A percentile compares a stretch with the other conserved stretches of the same genome.
Evolutionary conservation across 2,888 invertebrate species (phyloP).

Genomic region (Andrena chrysosceles): DNA sequence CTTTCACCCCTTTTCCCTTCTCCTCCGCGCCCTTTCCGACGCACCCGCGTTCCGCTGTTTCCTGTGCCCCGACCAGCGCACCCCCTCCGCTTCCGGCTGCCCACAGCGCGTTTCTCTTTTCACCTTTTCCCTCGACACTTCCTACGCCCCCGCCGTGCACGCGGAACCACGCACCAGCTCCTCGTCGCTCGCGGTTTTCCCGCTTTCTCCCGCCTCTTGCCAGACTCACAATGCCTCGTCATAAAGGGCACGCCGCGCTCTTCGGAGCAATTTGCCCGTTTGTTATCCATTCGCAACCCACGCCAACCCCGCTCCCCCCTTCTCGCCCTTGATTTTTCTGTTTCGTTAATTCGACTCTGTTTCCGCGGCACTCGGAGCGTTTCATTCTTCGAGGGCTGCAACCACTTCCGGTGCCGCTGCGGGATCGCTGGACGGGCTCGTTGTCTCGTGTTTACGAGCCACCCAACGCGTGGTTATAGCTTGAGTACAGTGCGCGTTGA

Average conservation of each 20-base stretch:
- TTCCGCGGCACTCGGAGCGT: not conserved
- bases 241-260: slow-evolving; percentile 52
- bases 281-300: slow-evolving; percentile 34
- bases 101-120: slow-evolving; percentile 29
- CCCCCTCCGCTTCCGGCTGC: slow-evolving; percentile 20
- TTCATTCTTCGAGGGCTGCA: not conserved
- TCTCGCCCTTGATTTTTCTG: not conserved
- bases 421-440: too few species aligned
- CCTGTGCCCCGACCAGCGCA: slow-evolving; percentile 28
- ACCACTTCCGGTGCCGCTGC: too few species aligned
- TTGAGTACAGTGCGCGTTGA: too few species aligned
- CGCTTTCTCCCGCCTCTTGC: slow-evolving; percentile 3
- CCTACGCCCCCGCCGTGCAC: slow-evolving; percentile 6
- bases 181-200: slow-evolving; percentile 8
- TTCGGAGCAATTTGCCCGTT: slow-evolving; percentile 57
- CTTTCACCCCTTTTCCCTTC: slow-evolving; percentile 38
- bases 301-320: not conserved
- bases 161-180: not conserved
- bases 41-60: slow-evolving; percentile 30
- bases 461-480: not conserved
- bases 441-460: not conserved
- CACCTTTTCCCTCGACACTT: slow-evolving; percentile 20
- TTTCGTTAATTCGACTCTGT: slow-evolving; percentile 17
- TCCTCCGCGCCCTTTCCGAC: slow-evolving; percentile 27
- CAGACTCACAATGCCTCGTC: slow-evolving; percentile 42